These are phyloP conservation scores for Corythoichthys intestinalis DNA, from an alignment of 2,113 vertebrate species.

Conservation along the genomic window DNA sequence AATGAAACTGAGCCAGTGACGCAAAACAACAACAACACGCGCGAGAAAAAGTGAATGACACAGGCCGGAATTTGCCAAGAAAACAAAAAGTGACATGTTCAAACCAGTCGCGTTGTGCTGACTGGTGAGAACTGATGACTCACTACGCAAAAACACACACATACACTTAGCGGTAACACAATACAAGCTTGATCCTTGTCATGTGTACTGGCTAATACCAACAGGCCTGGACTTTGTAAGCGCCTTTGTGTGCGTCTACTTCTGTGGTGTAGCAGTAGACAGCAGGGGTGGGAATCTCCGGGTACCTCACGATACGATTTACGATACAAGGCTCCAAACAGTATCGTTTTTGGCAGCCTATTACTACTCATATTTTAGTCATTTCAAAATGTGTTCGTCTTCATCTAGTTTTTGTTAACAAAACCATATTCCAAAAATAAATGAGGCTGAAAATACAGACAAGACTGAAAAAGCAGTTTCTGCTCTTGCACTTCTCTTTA, in stretches of 20 bases:
- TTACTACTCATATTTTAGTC: too few species aligned
- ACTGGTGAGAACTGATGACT: constrained; percentile 22
- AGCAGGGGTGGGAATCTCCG: too few species aligned
- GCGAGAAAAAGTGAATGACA: constrained; percentile 11
- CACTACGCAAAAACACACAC: constrained; percentile 5
- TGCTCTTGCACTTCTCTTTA: too few species aligned
- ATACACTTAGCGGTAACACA: constrained; percentile 1
- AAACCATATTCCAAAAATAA: too few species aligned
- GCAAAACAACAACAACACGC: constrained; percentile 4
- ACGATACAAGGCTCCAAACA: too few species aligned
- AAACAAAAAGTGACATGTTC: neutral
- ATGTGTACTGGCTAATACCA: constrained; percentile 44
- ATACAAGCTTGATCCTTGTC: constrained; percentile 39
- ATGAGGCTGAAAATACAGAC: too few species aligned
- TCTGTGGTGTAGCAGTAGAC: too few species aligned
- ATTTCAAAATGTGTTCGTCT: too few species aligned
- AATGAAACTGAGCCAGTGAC: constrained; percentile 40
- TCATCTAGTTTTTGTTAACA: too few species aligned
- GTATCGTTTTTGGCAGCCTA: too few species aligned
- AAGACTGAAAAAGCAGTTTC: too few species aligned
- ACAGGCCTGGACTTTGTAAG: constrained; percentile 13
- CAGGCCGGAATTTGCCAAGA: neutral
- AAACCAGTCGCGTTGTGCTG: neutral
- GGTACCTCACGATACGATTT: too few species aligned
- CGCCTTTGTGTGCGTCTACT: constrained; percentile 17